Base-by-base conservation (phyloP, 2,113 vertebrate genomes). In the Gymnorhina tibicen region DNA sequence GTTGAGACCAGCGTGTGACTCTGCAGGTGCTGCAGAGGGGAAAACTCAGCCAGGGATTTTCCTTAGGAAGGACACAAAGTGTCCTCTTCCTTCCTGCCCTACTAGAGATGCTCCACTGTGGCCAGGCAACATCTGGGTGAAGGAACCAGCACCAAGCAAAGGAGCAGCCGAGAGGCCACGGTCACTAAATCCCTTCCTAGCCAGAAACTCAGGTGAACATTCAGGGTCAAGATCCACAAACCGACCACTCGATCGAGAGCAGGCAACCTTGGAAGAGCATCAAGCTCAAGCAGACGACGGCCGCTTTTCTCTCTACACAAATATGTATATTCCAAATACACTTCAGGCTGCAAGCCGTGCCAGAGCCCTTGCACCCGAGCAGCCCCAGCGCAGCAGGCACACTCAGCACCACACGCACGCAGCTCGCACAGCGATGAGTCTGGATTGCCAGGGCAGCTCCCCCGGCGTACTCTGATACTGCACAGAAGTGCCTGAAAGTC, bases 191-290 rank as follows among this genome's bases (percentile, higher is more conserved):
- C 32, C 37, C 16, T 49, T 28, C 55, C 39, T 8, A 49, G 73
- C 23, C 47, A 94, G 78, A 72, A 59, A 30, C 10, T 18, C 44
- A 32, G 53, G 27, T 5, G 24, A 64, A 63, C 22, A 35, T 30
- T 39, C 42, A 69, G 14, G 30, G n/a, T 28, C 33, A 50, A 78
- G n/a, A 75, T 33, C 16, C 39, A 50, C 46, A 78, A 26, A 32
- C 14, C 11, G n/a, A 17, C 24, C n/a, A 9, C 22, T 56, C 16
- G 0, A 7, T 0, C 1, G 2, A 49, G 37, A 84, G 18, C 10
- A 41, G 24, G 14, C 35, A 22, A 17, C 3, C 10, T 4, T 35
- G 27, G 49, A 52, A 37, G 64, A 64, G 30, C 19, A 35, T 14
- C 62, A 49, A 64, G 39, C 4, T 64, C 30, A 42, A 75, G 56